Percentiles rank a stretch among this genome's conserved stretches.
phyloP scores from a whole-genome alignment of 53 echinoderm and acorn worm species.

The Crossaster papposus region DNA sequence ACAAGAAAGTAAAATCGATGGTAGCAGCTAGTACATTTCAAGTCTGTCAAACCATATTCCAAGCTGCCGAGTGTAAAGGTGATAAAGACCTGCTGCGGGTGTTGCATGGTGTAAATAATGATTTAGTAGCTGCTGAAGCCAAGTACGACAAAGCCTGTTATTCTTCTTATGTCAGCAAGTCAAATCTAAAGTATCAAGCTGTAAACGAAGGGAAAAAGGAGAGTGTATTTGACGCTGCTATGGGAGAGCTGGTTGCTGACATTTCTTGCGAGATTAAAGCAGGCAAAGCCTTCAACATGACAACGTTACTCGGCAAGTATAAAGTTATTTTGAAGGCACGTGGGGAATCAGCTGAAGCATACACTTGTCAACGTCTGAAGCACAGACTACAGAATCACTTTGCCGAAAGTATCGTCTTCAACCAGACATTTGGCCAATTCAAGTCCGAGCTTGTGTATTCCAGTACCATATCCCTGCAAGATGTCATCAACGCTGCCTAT shows the following conservation, averaged over 20 bases:
- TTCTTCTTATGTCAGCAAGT: conserved; percentile 42
- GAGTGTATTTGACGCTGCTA: not conserved
- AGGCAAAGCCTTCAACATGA: too few species aligned
- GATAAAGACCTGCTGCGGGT: conserved; percentile 46
- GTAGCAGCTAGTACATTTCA: conserved; percentile 52
- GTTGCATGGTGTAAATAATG: conserved; percentile 42
- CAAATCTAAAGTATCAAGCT: conserved; percentile 38
- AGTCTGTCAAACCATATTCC: conserved; percentile 25
- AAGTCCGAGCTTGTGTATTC: too few species aligned
- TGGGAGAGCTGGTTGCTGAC: conserved; percentile 18
- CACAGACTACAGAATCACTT: too few species aligned
- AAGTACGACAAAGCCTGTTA: conserved; percentile 53
- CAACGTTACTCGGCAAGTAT: too few species aligned
- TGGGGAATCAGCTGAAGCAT: too few species aligned
- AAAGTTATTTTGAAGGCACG: too few species aligned
- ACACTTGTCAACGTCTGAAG: too few species aligned
- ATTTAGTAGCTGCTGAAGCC: conserved; percentile 49
- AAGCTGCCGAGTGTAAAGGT: conserved; percentile 45
- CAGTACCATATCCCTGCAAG: too few species aligned
- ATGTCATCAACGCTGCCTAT: too few species aligned
- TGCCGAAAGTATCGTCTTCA: too few species aligned
- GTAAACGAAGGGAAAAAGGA: not conserved
- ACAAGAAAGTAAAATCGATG: conserved; percentile 55
- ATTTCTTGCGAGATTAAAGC: too few species aligned
- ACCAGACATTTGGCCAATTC: too few species aligned